phyloP scores from a whole-genome alignment of 2,888 invertebrate genomes.

The Julus scanicus region DNA sequence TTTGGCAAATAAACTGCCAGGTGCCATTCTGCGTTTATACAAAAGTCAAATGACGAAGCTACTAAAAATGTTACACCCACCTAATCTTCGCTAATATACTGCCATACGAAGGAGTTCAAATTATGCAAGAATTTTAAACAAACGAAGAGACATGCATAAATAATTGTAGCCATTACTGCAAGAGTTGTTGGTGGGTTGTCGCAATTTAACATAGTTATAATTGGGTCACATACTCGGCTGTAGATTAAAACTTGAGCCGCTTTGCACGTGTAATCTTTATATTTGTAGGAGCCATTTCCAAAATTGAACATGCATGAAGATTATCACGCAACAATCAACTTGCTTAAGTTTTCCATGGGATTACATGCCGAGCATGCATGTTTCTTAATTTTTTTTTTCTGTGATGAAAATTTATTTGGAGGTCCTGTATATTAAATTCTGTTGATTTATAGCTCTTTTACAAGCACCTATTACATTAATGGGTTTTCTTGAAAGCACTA shows the following conservation, averaged over 20 bases:
- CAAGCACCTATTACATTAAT: constrained; percentile 2
- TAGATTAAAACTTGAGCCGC: constrained; percentile 5
- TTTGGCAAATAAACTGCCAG: too few relatives aligned
- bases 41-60: too few relatives aligned
- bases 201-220: not conserved
- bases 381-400: not conserved
- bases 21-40: too few relatives aligned
- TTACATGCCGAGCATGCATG: constrained; percentile 26
- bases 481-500: not conserved
- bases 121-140: too few relatives aligned
- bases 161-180: not conserved
- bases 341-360: not conserved
- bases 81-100: too few relatives aligned
- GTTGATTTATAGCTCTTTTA: constrained; percentile 23
- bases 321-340: not conserved
- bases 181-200: not conserved
- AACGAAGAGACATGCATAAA: too few relatives aligned
- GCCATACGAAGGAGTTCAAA: too few relatives aligned
- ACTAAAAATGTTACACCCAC: too few relatives aligned
- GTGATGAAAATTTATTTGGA: not conserved
- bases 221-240: not conserved
- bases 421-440: not conserved
- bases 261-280: constrained; percentile 4
- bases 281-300: not conserved
- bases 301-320: not conserved